Percentiles rank a stretch among this genome's conserved stretches.
Evolutionary conservation across 2,888 invertebrate genomes (phyloP).

Genomic region (Micoletzkya japonica): DNA sequence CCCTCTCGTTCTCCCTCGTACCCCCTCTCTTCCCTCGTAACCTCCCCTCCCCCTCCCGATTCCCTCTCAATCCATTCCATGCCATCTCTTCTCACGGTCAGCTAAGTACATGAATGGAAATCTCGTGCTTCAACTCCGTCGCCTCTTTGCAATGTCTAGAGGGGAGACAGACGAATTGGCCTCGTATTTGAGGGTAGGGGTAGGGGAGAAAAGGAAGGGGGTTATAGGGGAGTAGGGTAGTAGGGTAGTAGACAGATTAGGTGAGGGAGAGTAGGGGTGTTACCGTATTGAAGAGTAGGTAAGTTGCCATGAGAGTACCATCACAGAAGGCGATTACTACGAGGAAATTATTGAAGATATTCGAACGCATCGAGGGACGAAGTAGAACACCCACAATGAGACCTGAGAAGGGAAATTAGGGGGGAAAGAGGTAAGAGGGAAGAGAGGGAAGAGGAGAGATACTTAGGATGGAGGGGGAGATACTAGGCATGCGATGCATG

Average conservation of each 20-base stretch:
- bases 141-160: too few relatives aligned
- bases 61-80: background rate
- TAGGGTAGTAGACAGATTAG: background rate
- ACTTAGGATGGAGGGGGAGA: background rate
- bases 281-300: constrained; percentile 58
- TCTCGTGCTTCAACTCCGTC: too few relatives aligned
- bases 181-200: background rate
- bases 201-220: background rate
- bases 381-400: constrained; percentile 33
- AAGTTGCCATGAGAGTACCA: constrained; percentile 58
- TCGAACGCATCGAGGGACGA: constrained; percentile 48
- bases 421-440: background rate
- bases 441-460: background rate
- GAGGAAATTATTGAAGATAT: constrained; percentile 63
- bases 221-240: background rate
- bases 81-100: constrained; percentile 6
- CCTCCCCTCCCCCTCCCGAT: background rate
- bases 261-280: background rate
- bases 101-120: too few relatives aligned
- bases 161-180: background rate
- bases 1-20: background rate
- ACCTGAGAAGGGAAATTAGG: too few relatives aligned
- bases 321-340: constrained; percentile 62
- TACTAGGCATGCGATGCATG: too few relatives aligned
- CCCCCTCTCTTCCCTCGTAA: too few relatives aligned